Conservation (phyloP, 1,140 invertebrate species). For the Schlechtendalia chinensis region DNA sequence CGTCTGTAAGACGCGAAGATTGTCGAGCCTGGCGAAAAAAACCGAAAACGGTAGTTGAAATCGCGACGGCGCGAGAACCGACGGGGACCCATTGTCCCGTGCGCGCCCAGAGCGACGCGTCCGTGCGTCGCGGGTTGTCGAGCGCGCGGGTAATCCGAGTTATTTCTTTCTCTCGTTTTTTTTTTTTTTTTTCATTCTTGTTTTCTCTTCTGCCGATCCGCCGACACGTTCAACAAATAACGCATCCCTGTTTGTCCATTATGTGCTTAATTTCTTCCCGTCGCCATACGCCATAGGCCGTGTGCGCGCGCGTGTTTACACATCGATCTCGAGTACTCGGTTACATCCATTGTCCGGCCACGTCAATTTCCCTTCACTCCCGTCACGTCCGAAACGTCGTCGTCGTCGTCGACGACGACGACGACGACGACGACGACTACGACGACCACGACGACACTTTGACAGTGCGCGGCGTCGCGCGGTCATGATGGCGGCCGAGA, state of each 20-base stretch:
- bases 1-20: too few species aligned
- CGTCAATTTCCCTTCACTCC: constrained; percentile 10
- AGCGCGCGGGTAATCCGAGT: background rate
- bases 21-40: too few species aligned
- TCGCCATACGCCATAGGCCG: background rate
- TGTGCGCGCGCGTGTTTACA: background rate
- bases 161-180: background rate
- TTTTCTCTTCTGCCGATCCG: background rate
- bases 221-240: constrained; percentile 32
- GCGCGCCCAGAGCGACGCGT: too few species aligned
- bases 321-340: constrained; percentile 10
- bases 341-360: background rate
- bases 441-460: constrained; percentile 29
- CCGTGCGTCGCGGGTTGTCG: background rate
- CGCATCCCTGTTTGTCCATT: constrained; percentile 32
- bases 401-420: too few species aligned
- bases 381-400: background rate
- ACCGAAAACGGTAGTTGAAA: too few species aligned
- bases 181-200: background rate
- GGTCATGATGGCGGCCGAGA: constrained; percentile 1
- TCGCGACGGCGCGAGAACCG: too few species aligned
- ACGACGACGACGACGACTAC: too few species aligned
- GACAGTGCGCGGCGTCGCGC: too few species aligned
- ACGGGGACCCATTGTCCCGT: too few species aligned
- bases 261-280: constrained; percentile 25